Evolutionary conservation across 2,888 invertebrate species (phyloP), one percentile per base, ranked within the genome.

Genomic region (Zaprionus obscuricornis): DNA sequence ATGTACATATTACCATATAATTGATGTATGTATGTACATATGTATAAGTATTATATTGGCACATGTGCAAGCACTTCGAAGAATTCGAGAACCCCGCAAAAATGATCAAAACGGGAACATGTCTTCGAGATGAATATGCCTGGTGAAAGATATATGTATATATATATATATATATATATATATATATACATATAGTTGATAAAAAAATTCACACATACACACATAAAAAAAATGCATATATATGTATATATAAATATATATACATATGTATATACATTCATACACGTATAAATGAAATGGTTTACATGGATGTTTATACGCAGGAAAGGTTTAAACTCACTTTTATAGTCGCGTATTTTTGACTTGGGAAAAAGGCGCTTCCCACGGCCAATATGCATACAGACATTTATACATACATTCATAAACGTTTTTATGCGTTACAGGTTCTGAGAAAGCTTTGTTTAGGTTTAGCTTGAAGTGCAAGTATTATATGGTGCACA

Each of bases 291-390:
- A 17, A 33, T 22, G 22, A 22, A 22, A 22, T 22, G 22, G 18
- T 8, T 31, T 52, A 63, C 65, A 67, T 59, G 69, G 72, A 62
- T 63, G 73, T 66, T 74, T 64, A 59, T 66, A 65, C n/a, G n/a
- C n/a, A 70, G 67, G 75, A 73, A 79, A 83, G 74, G 76, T 85
- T 74, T 63, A 70, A 45, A 26, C 63, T 24, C 42, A 31, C 40
- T 55, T 11, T 49, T 46, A 14, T 40, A 18, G 26, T 52, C 11
- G 8, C 20, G n/a, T 54, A 37, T 37, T 47, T 22, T 34, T 24
- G 26, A 47, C 42, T 43, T 29, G 8, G 17, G 24, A 43, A 51
- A 29, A 52, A 46, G 20, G n/a, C n/a, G n/a, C n/a, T n/a, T n/a
- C n/a, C n/a, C n/a, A n/a, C n/a, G n/a, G n/a, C n/a, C n/a, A n/a